Evolutionary conservation across 2,888 invertebrate genomes (phyloP).

Genomic region (Platypus cylindrus): DNA sequence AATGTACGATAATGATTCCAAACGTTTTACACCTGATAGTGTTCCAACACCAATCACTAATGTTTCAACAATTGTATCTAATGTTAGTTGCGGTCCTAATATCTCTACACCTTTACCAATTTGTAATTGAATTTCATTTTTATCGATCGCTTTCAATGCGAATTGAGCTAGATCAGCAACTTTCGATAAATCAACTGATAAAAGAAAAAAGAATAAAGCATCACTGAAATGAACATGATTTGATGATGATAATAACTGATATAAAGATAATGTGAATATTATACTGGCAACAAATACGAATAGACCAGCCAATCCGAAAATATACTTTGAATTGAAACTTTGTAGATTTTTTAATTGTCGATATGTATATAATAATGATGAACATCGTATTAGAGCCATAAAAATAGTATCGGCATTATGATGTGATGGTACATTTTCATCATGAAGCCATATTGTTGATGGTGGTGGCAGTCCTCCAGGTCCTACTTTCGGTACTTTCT

Average conservation of each 20-base stretch:
- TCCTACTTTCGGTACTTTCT: conserved; percentile 32
- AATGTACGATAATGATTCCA: conserved; percentile 82
- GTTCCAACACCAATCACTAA: conserved; percentile 86
- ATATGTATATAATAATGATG: conserved; percentile 82
- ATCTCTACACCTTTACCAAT: conserved; percentile 79
- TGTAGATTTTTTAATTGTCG: conserved; percentile 83
- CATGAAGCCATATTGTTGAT: conserved; percentile 22
- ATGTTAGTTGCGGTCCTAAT: conserved; percentile 76
- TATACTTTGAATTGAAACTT: conserved; percentile 77
- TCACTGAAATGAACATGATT: conserved; percentile 82
- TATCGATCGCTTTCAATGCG: conserved; percentile 65
- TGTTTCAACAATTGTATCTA: conserved; percentile 81
- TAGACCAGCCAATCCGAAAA: conserved; percentile 70
- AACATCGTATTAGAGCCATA: conserved; percentile 80
- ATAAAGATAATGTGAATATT: conserved; percentile 81
- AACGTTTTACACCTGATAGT: conserved; percentile 71
- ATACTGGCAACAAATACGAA: conserved; percentile 89
- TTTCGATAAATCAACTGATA: conserved; percentile 85
- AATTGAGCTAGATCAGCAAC: conserved; percentile 76
- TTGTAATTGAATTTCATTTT: conserved; percentile 71
- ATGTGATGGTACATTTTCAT: conserved; percentile 66
- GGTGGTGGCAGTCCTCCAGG: conserved; percentile 26
- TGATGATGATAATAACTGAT: conserved; percentile 73
- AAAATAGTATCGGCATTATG: conserved; percentile 70
- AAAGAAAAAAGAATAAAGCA: conserved; percentile 78